phyloP scores from a whole-genome alignment of 2,113 vertebrate species.

The Mesocricetus auratus region DNA sequence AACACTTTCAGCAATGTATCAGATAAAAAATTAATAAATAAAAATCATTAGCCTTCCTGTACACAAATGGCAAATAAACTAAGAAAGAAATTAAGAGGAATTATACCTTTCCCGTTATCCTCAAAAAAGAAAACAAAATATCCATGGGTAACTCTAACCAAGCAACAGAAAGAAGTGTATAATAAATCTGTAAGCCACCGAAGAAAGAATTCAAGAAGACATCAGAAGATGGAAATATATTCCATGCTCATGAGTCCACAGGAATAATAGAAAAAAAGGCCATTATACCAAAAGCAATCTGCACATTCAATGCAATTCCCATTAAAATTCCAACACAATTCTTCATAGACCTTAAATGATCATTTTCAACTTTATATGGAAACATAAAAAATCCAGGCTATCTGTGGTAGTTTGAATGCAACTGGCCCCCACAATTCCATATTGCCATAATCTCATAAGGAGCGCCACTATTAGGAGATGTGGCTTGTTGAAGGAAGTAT shows the following conservation, averaged over 20 bases:
- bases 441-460: not conserved
- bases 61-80: not conserved
- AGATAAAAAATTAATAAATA: not conserved
- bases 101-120: not conserved
- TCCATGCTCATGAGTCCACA: too few species aligned
- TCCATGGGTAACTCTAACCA: not conserved
- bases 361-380: not conserved
- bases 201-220: not conserved
- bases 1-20: not conserved
- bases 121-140: not conserved
- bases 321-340: not conserved
- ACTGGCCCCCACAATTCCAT: not conserved
- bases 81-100: not conserved
- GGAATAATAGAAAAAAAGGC: not conserved
- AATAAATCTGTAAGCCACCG: not conserved
- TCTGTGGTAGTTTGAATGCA: not conserved
- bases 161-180: not conserved
- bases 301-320: not conserved
- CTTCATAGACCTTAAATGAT: not conserved
- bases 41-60: not conserved
- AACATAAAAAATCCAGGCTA: not conserved
- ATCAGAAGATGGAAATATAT: not conserved
- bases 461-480: not conserved
- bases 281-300: not conserved
- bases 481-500: not conserved